A percentile compares a stretch with the other conserved stretches of the same genome.
phyloP scores from a whole-genome alignment of 2,888 invertebrate species.

The Eledona agricola region DNA sequence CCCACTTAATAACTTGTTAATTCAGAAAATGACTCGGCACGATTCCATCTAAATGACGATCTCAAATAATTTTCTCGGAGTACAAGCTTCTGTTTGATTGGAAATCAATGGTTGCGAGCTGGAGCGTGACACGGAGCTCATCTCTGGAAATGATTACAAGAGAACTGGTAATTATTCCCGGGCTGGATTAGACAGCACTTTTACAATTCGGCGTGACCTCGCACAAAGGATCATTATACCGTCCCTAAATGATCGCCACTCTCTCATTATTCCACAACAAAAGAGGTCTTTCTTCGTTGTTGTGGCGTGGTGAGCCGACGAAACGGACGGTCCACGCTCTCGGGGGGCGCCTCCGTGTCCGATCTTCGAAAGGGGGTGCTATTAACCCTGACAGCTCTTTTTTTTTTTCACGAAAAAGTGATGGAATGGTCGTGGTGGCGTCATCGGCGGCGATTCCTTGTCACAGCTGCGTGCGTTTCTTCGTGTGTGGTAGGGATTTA shows the following conservation, averaged over 20 bases:
- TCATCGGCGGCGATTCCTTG: constrained; percentile 21
- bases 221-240: constrained; percentile 46
- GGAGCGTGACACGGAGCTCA: constrained; percentile 41
- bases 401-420: constrained; percentile 14
- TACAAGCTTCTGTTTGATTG: constrained; percentile 42
- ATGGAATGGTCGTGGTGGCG: constrained; percentile 28
- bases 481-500: constrained; percentile 42
- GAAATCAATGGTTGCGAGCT: constrained; percentile 41
- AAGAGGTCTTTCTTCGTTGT: constrained; percentile 29
- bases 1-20: constrained; percentile 41
- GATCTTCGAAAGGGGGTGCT: constrained; percentile 14
- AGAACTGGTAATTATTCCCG: constrained; percentile 45
- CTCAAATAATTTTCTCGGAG: constrained; percentile 39
- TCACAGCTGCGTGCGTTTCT: constrained; percentile 36
- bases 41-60: constrained; percentile 40
- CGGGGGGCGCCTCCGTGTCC: too few relatives aligned
- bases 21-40: constrained; percentile 39
- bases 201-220: constrained; percentile 47
- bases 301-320: constrained; percentile 14
- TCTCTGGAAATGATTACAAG: constrained; percentile 42
- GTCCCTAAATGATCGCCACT: constrained; percentile 46
- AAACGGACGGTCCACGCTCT: too few relatives aligned
- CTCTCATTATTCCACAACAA: constrained; percentile 38
- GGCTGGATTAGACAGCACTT: constrained; percentile 50
- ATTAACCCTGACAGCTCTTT: constrained; percentile 13